phyloP scores from a whole-genome alignment of 37 sponge, comb jelly and placozoan genomes.

The Cliona cf. orientalis region DNA sequence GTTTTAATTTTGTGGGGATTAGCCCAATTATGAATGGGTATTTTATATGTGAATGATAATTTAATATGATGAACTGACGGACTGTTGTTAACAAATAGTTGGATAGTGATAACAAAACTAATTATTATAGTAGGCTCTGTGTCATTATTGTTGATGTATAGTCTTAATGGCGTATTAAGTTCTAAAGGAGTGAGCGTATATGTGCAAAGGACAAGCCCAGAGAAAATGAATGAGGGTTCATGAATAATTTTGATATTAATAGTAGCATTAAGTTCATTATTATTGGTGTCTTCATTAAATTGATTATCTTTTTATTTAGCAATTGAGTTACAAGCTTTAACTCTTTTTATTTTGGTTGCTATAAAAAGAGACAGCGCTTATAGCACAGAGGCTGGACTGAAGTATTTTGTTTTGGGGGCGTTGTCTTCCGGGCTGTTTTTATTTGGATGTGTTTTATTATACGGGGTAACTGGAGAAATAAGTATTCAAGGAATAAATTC shows the following conservation, averaged over 20 bases:
- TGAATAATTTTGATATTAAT: conserved; percentile 52
- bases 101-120: conserved; percentile 42
- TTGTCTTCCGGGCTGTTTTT: conserved; percentile 75
- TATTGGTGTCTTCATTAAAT: conserved; percentile 74
- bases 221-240: background rate
- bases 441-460: conserved; percentile 72
- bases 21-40: background rate
- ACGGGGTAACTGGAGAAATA: conserved; percentile 57
- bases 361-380: conserved; percentile 65
- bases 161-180: background rate
- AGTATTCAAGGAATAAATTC: conserved; percentile 65
- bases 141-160: conserved; percentile 59
- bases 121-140: conserved; percentile 55
- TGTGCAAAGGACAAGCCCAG: background rate
- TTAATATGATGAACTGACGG: conserved; percentile 17
- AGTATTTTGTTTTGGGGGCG: conserved; percentile 75
- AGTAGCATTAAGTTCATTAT: conserved; percentile 66
- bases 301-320: conserved; percentile 72
- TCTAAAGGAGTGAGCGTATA: background rate
- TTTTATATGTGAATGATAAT: conserved; percentile 2
- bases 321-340: conserved; percentile 67
- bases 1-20: background rate
- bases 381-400: conserved; percentile 66
- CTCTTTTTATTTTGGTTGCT: conserved; percentile 66
- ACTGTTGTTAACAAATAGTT: conserved; percentile 48